Evolutionary conservation across 2,113 vertebrate species (phyloP).

Genomic region (Bos indicus): DNA sequence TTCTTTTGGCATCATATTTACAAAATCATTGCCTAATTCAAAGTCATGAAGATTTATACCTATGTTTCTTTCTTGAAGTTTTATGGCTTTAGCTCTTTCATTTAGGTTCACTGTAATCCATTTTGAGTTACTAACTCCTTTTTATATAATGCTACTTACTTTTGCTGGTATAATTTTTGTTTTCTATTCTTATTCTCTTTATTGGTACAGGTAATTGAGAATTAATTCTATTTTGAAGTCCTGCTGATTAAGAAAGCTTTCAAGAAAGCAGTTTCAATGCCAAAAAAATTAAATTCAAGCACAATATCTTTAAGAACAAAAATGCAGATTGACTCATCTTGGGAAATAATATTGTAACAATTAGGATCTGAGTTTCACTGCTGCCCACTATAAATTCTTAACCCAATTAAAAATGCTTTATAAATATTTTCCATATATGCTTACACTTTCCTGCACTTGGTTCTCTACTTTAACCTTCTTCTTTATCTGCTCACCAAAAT

Average conservation of each 20-base stretch:
- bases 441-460: not conserved
- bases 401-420: not conserved
- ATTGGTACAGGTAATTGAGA: conserved; percentile 18
- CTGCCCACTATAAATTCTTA: not conserved
- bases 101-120: not conserved
- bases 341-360: not conserved
- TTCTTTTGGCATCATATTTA: not conserved
- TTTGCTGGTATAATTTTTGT: not conserved
- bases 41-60: not conserved
- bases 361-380: not conserved
- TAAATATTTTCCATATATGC: not conserved
- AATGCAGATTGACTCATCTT: not conserved
- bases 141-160: not conserved
- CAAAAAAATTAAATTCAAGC: conserved; percentile 16
- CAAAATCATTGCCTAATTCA: not conserved
- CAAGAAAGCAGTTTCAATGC: not conserved
- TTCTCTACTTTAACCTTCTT: not conserved
- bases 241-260: not conserved
- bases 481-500: not conserved
- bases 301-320: not conserved
- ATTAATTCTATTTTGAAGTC: conserved; percentile 28
- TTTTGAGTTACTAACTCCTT: not conserved
- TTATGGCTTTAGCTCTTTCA: not conserved
- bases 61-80: not conserved
- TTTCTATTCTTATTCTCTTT: conserved; percentile 22